These are phyloP conservation scores for Craniophora ligustri DNA, from an alignment of 2,888 invertebrate genomes.

Conservation along the genomic window DNA sequence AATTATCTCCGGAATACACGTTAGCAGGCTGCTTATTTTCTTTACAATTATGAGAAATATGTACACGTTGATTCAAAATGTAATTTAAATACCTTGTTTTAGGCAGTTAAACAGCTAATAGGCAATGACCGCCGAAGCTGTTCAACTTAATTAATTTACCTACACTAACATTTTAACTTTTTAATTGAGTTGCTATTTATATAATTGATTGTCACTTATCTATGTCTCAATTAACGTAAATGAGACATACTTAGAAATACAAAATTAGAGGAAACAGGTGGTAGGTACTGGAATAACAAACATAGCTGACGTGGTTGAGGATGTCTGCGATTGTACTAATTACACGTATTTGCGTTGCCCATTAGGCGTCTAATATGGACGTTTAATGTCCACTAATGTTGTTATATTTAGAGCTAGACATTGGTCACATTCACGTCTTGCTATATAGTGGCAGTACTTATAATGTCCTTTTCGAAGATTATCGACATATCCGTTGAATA, in stretches of 20 bases:
- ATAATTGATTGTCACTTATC: constrained; percentile 65
- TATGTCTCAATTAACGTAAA: constrained; percentile 63
- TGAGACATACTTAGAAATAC: constrained; percentile 52
- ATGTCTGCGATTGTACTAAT: constrained; percentile 45
- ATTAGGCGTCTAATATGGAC: constrained; percentile 41
- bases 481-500: background rate
- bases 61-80: constrained; percentile 27
- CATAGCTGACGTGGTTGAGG: constrained; percentile 34
- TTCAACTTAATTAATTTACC: constrained; percentile 61
- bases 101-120: too few relatives aligned
- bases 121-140: too few relatives aligned
- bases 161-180: constrained; percentile 48
- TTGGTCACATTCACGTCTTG: constrained; percentile 10
- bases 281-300: constrained; percentile 39
- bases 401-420: constrained; percentile 28
- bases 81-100: constrained; percentile 32
- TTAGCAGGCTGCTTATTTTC: constrained; percentile 28
- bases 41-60: constrained; percentile 32
- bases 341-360: constrained; percentile 31
- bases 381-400: constrained; percentile 36
- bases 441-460: constrained; percentile 2
- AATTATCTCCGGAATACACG: constrained; percentile 26
- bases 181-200: constrained; percentile 61
- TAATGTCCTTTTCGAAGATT: background rate
- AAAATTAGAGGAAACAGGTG: constrained; percentile 63